These are phyloP conservation scores for Bungarus multicinctus DNA, from an alignment of 2,113 vertebrate species.

Conservation along the genomic window DNA sequence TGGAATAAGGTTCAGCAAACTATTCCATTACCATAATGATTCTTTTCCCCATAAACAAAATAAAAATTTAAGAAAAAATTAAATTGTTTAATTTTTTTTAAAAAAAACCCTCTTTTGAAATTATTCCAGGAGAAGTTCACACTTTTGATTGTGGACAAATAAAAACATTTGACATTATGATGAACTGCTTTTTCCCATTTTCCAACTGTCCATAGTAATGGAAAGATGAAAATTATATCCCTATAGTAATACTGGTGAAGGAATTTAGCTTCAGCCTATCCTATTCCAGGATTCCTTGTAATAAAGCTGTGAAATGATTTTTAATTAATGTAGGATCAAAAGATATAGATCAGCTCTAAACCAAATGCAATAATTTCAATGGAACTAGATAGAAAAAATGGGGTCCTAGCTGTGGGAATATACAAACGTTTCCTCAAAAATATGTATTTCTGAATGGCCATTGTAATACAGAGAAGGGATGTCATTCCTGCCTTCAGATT, in stretches of 20 bases:
- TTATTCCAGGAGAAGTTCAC: background rate
- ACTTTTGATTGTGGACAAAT: background rate
- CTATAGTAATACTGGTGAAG: background rate
- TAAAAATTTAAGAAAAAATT: background rate
- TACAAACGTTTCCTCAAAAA: background rate
- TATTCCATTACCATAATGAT: background rate
- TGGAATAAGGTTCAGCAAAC: background rate
- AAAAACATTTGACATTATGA: background rate
- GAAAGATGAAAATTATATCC: background rate
- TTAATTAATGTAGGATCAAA: background rate
- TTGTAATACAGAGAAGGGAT: background rate
- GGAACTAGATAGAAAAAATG: background rate
- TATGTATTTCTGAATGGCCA: background rate
- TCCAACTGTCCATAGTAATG: background rate
- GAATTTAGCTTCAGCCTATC: background rate
- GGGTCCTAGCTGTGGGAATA: background rate
- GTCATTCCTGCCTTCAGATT: fast-evolving
- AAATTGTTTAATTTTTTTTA: background rate
- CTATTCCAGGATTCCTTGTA: background rate
- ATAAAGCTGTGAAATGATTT: background rate
- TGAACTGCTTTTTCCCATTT: background rate
- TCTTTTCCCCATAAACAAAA: background rate
- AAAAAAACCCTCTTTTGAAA: background rate
- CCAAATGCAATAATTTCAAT: background rate
- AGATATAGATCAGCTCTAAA: background rate